Evolutionary conservation across 2,797 vertebrate species (phyloP), one percentile per base, ranked within the genome.

Genomic region (Otolemur crassicaudatus): DNA sequence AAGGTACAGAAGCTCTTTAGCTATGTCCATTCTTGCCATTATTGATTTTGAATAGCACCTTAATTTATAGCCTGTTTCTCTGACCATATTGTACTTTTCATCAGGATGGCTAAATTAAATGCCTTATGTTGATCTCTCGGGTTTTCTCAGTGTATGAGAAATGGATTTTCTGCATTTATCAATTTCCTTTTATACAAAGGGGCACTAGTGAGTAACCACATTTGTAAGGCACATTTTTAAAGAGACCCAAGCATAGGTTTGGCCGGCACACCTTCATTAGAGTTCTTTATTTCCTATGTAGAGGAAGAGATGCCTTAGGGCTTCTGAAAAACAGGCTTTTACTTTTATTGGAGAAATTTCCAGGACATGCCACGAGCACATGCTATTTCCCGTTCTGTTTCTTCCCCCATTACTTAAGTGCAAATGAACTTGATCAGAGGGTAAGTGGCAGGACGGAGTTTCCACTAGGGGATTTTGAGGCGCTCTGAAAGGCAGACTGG

Each of bases 331-430:
- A 90, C 8, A 67, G 14, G 63, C 12, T 87, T 77, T 79, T 13
- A 17, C 83, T 88, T 97, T 95, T 63, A 3, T 63, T 46, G 53
- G 27, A 97, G 70, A 96, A 85, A 76, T 29, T 90, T 94, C 53
- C 43, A 83, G 84, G 61, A 67, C 25, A 17, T 70, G 27, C 63
- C 23, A 49, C 43, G 43, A 90, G 27, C 34, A 84, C 72, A 79
- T 49, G 29, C 9, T 80, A 58, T 91, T 85, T 96, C 81, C 67
- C 94, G 63, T 14, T 60, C 27, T 37, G 14, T 37, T 79, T 53
- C 65, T 92, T 73, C 8, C 13, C 46, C 14, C n/a, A 37, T 87
- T 31, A 72, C 84, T 89, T 82, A 86, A 60, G 37, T 67, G n/a
- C 25, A 90, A 56, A 63, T 58, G 27, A 63, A 61, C 49, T 63